phyloP scores from a whole-genome alignment of 2,797 vertebrate genomes.

The Sciurus carolinensis region DNA sequence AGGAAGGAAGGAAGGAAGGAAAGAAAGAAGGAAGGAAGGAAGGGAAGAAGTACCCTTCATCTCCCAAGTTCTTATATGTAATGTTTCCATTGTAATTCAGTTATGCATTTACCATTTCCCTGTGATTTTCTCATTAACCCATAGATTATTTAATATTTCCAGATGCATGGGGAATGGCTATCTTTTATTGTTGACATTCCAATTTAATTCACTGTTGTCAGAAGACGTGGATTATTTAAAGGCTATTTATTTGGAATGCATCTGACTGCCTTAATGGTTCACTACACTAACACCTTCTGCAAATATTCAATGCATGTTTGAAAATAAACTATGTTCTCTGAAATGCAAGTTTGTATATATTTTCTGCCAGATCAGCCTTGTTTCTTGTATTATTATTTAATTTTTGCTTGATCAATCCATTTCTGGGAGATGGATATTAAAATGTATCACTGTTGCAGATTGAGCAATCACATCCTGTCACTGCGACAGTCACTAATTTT shows the following conservation, averaged over 20 bases:
- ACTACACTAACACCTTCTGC: not conserved
- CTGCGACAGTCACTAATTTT: not conserved
- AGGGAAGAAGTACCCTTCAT: not conserved
- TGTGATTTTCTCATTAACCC: not conserved
- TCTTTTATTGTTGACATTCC: not conserved
- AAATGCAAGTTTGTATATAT: not conserved
- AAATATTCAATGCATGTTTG: not conserved
- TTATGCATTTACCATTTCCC: not conserved
- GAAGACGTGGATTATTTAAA: not conserved
- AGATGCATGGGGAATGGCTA: not conserved
- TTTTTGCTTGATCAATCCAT: not conserved
- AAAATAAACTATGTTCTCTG: not conserved
- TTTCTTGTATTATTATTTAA: not conserved
- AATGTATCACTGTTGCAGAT: not conserved
- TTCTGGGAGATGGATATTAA: not conserved
- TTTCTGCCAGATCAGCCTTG: not conserved
- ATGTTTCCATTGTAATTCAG: not conserved
- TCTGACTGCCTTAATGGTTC: not conserved
- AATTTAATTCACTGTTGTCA: not conserved
- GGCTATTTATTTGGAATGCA: not conserved
- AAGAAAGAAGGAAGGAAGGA: too few relatives aligned
- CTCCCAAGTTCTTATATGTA: not conserved
- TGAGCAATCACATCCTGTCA: not conserved
- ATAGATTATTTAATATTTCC: not conserved
- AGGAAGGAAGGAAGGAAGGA: too few relatives aligned